Percentiles rank a stretch among this genome's conserved stretches.
Conservation (phyloP, 2,113 vertebrate species). For the Cervus canadensis region DNA sequence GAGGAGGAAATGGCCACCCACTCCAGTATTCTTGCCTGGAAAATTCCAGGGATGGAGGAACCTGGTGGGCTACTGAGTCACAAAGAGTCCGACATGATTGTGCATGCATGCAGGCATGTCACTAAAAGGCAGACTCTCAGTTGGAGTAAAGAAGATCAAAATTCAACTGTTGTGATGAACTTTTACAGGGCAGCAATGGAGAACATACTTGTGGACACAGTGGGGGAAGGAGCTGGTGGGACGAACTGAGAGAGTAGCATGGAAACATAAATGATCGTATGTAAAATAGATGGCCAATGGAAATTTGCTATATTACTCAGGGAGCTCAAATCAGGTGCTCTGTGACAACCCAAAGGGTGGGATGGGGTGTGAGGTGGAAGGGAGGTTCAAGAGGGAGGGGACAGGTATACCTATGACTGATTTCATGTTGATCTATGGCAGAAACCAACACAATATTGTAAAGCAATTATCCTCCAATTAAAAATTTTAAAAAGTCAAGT, state of each 20-base stretch:
- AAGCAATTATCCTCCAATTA: neutral
- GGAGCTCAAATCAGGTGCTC: neutral
- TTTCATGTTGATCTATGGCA: neutral
- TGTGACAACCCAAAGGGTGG: neutral
- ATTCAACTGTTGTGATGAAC: neutral
- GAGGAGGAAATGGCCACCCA: neutral
- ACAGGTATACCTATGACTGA: neutral
- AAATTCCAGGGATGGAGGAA: neutral
- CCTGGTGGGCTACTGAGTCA: neutral
- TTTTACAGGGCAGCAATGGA: neutral
- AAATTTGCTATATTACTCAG: neutral
- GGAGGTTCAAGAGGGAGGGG: neutral
- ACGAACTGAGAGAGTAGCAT: rapidly evolving
- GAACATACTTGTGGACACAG: neutral
- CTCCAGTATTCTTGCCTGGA: neutral
- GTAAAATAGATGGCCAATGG: neutral
- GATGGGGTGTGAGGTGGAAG: neutral
- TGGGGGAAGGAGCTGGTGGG: neutral
- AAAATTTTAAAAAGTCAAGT: neutral
- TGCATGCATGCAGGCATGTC: neutral
- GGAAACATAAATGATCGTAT: neutral
- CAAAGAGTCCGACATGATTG: neutral
- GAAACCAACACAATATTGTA: neutral
- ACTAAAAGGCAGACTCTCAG: neutral
- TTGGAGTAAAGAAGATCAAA: neutral